These are phyloP conservation scores for Oryzias dopingdopingensis DNA, from an alignment of 2,797 vertebrate genomes.

Conservation along the genomic window DNA sequence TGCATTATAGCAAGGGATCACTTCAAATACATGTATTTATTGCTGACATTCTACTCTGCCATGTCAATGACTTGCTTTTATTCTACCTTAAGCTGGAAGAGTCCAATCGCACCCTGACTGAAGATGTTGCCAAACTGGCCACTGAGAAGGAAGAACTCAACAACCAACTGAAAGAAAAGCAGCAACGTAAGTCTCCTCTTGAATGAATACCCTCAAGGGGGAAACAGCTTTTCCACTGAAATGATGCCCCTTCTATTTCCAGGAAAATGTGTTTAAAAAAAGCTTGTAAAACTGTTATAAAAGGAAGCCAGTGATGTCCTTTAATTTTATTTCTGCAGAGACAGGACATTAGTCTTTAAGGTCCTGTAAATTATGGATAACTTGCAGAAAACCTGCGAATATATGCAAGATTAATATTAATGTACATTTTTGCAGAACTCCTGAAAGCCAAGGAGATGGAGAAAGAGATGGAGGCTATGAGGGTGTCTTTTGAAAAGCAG, in stretches of 20 bases:
- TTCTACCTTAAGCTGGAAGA: slow-evolving; percentile 84
- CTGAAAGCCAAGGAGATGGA: slow-evolving; percentile 82
- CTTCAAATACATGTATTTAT: too few species aligned
- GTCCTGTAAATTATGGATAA: slow-evolving; percentile 6
- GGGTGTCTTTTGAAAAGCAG: slow-evolving; percentile 86
- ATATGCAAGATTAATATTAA: slow-evolving; percentile 7
- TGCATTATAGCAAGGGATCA: too few species aligned
- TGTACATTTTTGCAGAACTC: slow-evolving; percentile 76
- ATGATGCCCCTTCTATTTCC: slow-evolving; percentile 12
- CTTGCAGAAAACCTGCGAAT: slow-evolving; percentile 11
- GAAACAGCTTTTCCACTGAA: background rate
- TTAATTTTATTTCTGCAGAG: background rate
- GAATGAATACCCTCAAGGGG: slow-evolving; percentile 15
- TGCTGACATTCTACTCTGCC: too few species aligned
- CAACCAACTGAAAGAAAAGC: slow-evolving; percentile 89
- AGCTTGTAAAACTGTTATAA: background rate
- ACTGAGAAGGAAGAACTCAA: slow-evolving; percentile 96
- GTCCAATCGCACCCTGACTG: slow-evolving; percentile 93
- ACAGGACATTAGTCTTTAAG: background rate
- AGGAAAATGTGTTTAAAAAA: slow-evolving; percentile 24
- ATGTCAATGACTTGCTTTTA: too few species aligned
- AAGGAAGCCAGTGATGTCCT: background rate
- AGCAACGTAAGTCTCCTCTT: slow-evolving; percentile 83
- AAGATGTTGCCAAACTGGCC: slow-evolving; percentile 93
- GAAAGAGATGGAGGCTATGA: slow-evolving; percentile 75